Conservation (phyloP, 1,140 invertebrate genomes). For the Vanessa tameamea region DNA sequence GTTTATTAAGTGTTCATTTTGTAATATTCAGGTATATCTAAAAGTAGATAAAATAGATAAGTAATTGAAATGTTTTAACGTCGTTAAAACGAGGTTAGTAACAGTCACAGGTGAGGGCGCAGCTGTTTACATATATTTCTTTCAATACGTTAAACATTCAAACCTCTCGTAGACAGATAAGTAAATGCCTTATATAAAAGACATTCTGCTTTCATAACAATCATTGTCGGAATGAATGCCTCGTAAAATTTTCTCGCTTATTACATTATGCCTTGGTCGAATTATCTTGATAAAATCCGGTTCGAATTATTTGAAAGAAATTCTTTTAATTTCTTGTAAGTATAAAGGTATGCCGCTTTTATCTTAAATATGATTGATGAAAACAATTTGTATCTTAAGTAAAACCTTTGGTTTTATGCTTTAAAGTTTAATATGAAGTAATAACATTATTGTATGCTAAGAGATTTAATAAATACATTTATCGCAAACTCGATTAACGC, state of each 20-base stretch:
- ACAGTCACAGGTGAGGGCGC: slow-evolving; percentile 27
- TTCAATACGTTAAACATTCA: slow-evolving; percentile 19
- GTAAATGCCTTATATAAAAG: slow-evolving; percentile 28
- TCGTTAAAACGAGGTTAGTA: slow-evolving; percentile 26
- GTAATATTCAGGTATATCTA: not conserved
- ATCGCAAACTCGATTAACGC: too few species aligned
- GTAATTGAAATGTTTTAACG: slow-evolving; percentile 2
- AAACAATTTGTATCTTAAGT: slow-evolving; percentile 34
- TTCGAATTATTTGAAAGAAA: slow-evolving; percentile 39
- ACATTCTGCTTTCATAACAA: slow-evolving; percentile 38
- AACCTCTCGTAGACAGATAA: slow-evolving; percentile 24
- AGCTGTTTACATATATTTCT: slow-evolving; percentile 28
- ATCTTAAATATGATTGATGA: slow-evolving; percentile 47
- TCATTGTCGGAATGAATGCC: slow-evolving; percentile 49
- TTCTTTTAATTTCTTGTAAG: slow-evolving; percentile 38
- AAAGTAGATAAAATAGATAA: slow-evolving; percentile 14
- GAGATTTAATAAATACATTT: too few species aligned
- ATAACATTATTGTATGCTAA: not conserved
- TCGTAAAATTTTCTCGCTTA: slow-evolving; percentile 57
- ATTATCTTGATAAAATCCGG: slow-evolving; percentile 42
- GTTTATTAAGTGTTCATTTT: not conserved
- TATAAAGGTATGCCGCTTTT: slow-evolving; percentile 30
- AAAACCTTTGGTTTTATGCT: slow-evolving; percentile 14
- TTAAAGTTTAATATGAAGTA: not conserved
- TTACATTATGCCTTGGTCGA: slow-evolving; percentile 44